These are phyloP conservation scores for Neoniphon sammara DNA, from an alignment of 2,797 vertebrate species.

Conservation along the genomic window DNA sequence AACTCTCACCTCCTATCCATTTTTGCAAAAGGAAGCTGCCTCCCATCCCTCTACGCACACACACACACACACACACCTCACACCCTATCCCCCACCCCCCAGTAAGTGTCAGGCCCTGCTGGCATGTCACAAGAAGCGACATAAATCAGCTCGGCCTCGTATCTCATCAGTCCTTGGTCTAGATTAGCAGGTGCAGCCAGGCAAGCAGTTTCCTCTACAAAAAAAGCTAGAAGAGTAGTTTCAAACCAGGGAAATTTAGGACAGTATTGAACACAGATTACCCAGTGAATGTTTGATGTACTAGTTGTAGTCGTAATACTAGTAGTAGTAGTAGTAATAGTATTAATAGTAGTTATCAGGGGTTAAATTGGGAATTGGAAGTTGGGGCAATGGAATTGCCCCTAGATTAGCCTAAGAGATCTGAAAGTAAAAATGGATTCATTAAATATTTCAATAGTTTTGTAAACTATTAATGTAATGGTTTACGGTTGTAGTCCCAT, in stretches of 20 bases:
- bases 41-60: background rate
- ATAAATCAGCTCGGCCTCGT: conserved; percentile 63
- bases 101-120: conserved; percentile 53
- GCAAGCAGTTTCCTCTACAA: conserved; percentile 21
- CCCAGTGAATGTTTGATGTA: no score
- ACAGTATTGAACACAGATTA: background rate
- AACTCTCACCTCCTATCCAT: conserved; percentile 31
- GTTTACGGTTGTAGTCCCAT: no score
- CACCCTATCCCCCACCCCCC: conserved; percentile 33
- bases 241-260: background rate
- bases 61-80: conserved; percentile 26
- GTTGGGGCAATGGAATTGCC: no score
- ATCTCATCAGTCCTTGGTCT: conserved; percentile 57
- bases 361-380: no score
- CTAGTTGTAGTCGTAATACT: no score
- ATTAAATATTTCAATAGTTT: no score
- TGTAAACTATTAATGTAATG: no score
- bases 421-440: no score
- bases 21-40: conserved; percentile 30
- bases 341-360: no score
- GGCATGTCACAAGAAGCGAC: conserved; percentile 55
- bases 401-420: no score
- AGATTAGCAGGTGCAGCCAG: conserved; percentile 57
- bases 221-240: conserved; percentile 4
- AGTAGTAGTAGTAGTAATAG: no score